Base-by-base conservation (phyloP, 2,113 vertebrate genomes). In the Psittacula cyanocephala region DNA sequence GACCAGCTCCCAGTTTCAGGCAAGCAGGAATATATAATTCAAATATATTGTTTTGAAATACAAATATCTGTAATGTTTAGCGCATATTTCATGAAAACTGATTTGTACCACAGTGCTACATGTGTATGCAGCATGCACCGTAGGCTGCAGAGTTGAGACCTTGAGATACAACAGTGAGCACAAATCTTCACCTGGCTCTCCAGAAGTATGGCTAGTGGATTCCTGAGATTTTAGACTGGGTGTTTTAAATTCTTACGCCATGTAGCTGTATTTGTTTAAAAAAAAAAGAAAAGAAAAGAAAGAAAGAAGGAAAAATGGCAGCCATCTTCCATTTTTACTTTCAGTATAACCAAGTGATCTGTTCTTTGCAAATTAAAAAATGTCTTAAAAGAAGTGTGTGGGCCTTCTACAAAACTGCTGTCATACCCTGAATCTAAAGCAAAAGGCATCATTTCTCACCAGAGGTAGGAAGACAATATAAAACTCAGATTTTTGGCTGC, bases 401-500 rank as follows among this genome's bases (percentile, higher is more conserved):
- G 10, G 4, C 20, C 37, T 74, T 86, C 22, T 81, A 9, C 86
- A 81, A 93, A 91, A 83, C 59, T 88, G 20, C 75, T 74, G 64
- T 63, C 25, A 33, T 57, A 37, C 17, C 17, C 37, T 59, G 46
- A 74, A 84, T 90, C 43, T 91, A 68, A 93, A 81, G 89, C 46
- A 63, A 88, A 88, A 88, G 37, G 35, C 44, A 81, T 79, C 1
- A 55, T 91, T 93, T 90, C 64, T 94, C 80, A 88, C 20, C 60
- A 64, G 76, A 71, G 35, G 18, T 24, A 71, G 55, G 43, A 86
- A 70, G 68, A 90, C 35, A 68, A 13, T 86, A 64, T 90, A 67
- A 85, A 81, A 89, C 64, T 85, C 81, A 67, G n/a, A 78, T 81
- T 95, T 88, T 89, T 86, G 91, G 47, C 93, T 87, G 43, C 69